Evolutionary conservation across 2,113 vertebrate species (phyloP).

Genomic region (Chauna torquata): DNA sequence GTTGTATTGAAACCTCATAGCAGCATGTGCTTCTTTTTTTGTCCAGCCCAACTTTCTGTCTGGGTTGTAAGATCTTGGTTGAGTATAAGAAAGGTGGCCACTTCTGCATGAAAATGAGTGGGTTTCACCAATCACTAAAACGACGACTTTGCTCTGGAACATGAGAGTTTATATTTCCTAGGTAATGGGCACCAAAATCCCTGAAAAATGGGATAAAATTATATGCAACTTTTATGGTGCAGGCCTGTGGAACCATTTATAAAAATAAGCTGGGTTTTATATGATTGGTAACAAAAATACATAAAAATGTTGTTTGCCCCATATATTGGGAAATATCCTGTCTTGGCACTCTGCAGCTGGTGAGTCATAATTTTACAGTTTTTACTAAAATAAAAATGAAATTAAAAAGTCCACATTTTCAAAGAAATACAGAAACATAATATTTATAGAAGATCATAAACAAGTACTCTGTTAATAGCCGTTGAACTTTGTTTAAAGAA

Average conservation of each 20-base stretch:
- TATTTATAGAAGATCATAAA: conserved; percentile 64
- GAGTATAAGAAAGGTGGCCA: neutral
- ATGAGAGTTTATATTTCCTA: conserved; percentile 52
- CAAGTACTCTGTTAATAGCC: conserved; percentile 67
- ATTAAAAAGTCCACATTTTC: conserved; percentile 69
- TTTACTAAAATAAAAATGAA: conserved; percentile 75
- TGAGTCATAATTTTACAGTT: conserved; percentile 70
- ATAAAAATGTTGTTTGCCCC: conserved; percentile 55
- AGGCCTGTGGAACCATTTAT: conserved; percentile 50
- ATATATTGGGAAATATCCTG: conserved; percentile 60
- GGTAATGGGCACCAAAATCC: conserved; percentile 59
- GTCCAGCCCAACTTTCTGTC: neutral
- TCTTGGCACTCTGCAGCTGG: conserved; percentile 46
- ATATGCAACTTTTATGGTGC: conserved; percentile 42
- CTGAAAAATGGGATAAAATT: conserved; percentile 52
- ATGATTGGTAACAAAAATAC: conserved; percentile 60
- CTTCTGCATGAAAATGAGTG: conserved; percentile 16
- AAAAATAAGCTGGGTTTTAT: conserved; percentile 61
- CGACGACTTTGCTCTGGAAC: conserved; percentile 17
- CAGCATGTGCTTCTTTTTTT: neutral
- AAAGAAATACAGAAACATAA: conserved; percentile 60
- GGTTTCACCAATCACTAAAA: conserved; percentile 22
- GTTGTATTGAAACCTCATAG: neutral
- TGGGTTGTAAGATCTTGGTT: neutral
- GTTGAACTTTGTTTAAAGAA: conserved; percentile 68